Conservation (phyloP, 1,140 invertebrate species). For the Brachionus paranguensis region DNA sequence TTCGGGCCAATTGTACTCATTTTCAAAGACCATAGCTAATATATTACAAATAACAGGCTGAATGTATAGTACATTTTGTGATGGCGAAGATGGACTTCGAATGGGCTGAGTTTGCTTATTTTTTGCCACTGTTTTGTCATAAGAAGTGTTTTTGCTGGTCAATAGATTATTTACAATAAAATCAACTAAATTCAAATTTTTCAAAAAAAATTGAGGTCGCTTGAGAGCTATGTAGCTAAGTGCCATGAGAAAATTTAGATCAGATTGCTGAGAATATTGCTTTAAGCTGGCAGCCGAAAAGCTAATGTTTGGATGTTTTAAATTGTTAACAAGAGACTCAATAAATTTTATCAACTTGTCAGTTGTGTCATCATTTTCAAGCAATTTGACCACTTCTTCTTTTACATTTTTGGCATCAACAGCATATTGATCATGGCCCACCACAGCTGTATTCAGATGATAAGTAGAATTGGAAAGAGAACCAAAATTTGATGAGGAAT, state of each 20-base stretch:
- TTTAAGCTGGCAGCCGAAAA: neutral
- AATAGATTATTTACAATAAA: conserved; percentile 30
- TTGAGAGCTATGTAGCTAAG: conserved; percentile 13
- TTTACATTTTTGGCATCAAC: conserved; percentile 21
- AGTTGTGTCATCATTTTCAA: conserved; percentile 24
- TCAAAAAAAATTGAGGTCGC: conserved; percentile 6
- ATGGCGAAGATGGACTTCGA: conserved; percentile 2
- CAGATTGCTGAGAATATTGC: neutral
- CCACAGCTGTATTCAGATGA: neutral
- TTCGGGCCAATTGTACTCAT: conserved; percentile 60
- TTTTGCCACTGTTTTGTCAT: neutral
- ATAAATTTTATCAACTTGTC: conserved; percentile 32
- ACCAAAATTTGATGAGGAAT: conserved; percentile 3
- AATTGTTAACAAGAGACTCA: neutral
- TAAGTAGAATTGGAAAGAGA: neutral
- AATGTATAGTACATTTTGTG: neutral
- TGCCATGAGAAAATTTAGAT: conserved; percentile 26
- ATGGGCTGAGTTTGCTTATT: neutral
- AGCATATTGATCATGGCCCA: neutral
- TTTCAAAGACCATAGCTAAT: conserved; percentile 71
- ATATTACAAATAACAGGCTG: conserved; percentile 69
- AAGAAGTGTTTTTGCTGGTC: neutral
- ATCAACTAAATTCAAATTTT: conserved; percentile 8
- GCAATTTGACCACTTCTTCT: conserved; percentile 3
- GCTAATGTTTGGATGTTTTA: neutral